Base-by-base conservation (phyloP, 1,140 invertebrate species). In the Amyelois transitella region DNA sequence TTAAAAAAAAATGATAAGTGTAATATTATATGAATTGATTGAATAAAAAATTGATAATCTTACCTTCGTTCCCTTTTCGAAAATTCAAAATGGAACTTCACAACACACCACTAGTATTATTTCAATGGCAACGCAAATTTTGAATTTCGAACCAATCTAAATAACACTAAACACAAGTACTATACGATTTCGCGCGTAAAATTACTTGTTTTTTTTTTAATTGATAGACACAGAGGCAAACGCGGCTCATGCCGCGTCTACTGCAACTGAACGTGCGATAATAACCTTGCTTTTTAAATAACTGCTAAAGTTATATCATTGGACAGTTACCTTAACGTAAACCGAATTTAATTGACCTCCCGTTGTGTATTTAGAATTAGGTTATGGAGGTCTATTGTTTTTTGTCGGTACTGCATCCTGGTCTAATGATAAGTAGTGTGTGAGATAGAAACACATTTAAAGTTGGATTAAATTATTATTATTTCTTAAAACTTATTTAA, bases 241-340 rank as follows among this genome's bases (percentile, higher is more conserved):
- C 61, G 55, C 65, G 59, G 38, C 55, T 18, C 18, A 10, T 48
- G 60, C 60, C 48, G 65, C 62, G 65, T 55, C 62, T 67, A 67
- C 58, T 32, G 47, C 58, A 43, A 67, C 65, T 68, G 65, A 50
- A 3, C 53, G 53, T 18, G 20, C 20, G 12, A 14, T 18, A 7
- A 12, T 61, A 64, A 60, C 58, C 65, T 61, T 59, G 53, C 58
- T 60, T 59, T 68, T 67, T 48, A 67, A 67, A 58, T 63, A 66
- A 66, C 64, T 52, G 57, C 60, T 51, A 54, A 60, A 63, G 54
- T 60, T 62, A 60, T 63, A 60, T 54, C 64, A 60, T 66, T 60
- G 64, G 55, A 56, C 57, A 48, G 45, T 48, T 48, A 48, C 45
- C 12, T 48, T 6, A 45, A 8, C 18, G 10, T 20, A 48, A 38